Conservation (phyloP, 2,888 invertebrate species). For the Metallyticus violacea region DNA sequence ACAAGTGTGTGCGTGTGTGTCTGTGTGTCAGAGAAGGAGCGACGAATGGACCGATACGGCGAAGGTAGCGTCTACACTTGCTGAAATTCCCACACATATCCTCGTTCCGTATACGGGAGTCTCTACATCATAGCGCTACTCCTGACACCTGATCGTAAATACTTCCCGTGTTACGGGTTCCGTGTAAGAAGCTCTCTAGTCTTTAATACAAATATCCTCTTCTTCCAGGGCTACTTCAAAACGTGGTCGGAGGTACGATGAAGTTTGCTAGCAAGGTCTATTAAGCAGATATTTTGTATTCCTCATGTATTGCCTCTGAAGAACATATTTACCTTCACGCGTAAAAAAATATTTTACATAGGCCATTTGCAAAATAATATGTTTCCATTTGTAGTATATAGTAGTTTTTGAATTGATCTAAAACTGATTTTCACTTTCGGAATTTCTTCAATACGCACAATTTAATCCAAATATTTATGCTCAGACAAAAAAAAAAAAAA, state of each 20-base stretch:
- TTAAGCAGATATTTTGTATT: no score
- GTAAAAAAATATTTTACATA: no score
- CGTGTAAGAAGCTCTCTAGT: background rate
- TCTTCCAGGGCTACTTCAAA: background rate
- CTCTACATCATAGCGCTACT: background rate
- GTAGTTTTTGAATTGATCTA: no score
- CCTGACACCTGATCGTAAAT: background rate
- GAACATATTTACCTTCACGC: no score
- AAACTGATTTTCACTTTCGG: no score
- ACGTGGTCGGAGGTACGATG: background rate
- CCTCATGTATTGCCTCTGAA: no score
- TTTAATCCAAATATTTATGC: no score
- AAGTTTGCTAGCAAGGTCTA: background rate
- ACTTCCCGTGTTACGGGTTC: no score
- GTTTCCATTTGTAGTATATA: no score
- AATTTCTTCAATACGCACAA: no score
- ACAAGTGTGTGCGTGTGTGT: background rate
- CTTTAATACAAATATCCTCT: background rate
- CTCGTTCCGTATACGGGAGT: slow-evolving; percentile 9
- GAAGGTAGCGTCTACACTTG: background rate
- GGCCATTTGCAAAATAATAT: no score
- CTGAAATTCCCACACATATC: slow-evolving; percentile 14
- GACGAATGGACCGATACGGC: background rate
- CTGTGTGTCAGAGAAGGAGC: background rate
- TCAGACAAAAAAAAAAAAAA: no score